phyloP scores from a whole-genome alignment of 1,140 invertebrate genomes.

The Druon quercuslanigerum region DNA sequence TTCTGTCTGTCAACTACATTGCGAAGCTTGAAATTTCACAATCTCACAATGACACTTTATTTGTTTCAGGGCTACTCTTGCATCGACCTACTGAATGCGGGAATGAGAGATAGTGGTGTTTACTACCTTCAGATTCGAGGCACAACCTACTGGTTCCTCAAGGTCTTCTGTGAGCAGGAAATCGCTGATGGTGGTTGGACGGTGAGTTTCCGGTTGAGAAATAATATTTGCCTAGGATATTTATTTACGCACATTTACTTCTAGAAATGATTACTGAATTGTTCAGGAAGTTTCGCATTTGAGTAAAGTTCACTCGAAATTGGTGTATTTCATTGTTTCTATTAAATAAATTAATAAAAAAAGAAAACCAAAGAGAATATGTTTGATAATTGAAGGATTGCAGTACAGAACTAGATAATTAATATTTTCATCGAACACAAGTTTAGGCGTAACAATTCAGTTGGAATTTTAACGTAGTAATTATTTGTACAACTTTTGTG shows the following conservation, averaged over 20 bases:
- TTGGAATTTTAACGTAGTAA: too few species aligned
- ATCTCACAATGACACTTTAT: slow-evolving; percentile 38
- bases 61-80: slow-evolving; percentile 88
- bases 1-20: background rate
- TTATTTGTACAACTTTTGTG: too few species aligned
- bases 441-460: too few species aligned
- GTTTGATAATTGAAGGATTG: too few species aligned
- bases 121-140: slow-evolving; percentile 92
- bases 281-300: too few species aligned
- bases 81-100: slow-evolving; percentile 87
- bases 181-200: slow-evolving; percentile 95
- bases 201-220: slow-evolving; percentile 77
- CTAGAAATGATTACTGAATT: too few species aligned
- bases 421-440: too few species aligned
- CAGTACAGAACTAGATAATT: too few species aligned
- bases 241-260: background rate
- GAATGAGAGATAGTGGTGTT: slow-evolving; percentile 89
- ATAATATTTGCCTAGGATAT: slow-evolving; percentile 30
- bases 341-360: too few species aligned
- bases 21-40: slow-evolving; percentile 29
- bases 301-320: too few species aligned
- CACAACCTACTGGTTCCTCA: slow-evolving; percentile 93
- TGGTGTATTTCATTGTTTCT: too few species aligned
- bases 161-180: slow-evolving; percentile 94
- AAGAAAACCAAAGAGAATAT: too few species aligned